Evolutionary conservation across 1,140 invertebrate species (phyloP).

Genomic region (Octopus sinensis): DNA sequence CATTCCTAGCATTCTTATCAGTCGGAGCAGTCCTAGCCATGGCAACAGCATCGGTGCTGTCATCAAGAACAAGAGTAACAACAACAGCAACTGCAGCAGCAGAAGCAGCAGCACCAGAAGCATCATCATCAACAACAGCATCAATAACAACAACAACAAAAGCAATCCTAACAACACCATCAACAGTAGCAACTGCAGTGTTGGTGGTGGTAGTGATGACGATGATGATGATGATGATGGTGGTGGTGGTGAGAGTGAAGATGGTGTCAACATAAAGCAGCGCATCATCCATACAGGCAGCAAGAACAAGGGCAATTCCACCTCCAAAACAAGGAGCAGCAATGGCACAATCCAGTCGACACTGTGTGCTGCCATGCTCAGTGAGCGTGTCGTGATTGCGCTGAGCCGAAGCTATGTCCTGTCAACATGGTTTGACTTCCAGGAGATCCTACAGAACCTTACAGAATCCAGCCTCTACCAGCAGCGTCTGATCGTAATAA

Average conservation of each 20-base stretch:
- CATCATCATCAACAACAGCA: no score
- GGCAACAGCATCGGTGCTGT: no score
- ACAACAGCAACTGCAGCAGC: no score
- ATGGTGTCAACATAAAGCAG: constrained; percentile 16
- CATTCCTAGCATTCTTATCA: no score
- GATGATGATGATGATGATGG: constrained; percentile 19
- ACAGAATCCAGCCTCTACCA: constrained; percentile 42
- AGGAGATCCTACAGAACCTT: constrained; percentile 44
- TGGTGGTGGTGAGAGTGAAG: constrained; percentile 23
- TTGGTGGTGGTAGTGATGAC: constrained; percentile 11
- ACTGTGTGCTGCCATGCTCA: constrained; percentile 50
- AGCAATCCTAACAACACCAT: not conserved
- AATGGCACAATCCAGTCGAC: constrained; percentile 36
- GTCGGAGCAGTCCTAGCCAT: no score
- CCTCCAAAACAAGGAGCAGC: not conserved
- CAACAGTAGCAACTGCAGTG: no score
- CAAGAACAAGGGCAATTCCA: not conserved
- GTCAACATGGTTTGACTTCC: constrained; percentile 41
- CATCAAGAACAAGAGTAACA: no score
- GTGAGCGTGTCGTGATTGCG: constrained; percentile 46
- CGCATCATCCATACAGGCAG: not conserved
- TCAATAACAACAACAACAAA: constrained; percentile 11
- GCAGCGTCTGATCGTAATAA: constrained; percentile 44
- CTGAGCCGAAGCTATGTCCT: constrained; percentile 41
- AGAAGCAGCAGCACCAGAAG: no score